Base-by-base conservation (phyloP, 1,140 invertebrate genomes). In the Sminthurinus signatus region DNA sequence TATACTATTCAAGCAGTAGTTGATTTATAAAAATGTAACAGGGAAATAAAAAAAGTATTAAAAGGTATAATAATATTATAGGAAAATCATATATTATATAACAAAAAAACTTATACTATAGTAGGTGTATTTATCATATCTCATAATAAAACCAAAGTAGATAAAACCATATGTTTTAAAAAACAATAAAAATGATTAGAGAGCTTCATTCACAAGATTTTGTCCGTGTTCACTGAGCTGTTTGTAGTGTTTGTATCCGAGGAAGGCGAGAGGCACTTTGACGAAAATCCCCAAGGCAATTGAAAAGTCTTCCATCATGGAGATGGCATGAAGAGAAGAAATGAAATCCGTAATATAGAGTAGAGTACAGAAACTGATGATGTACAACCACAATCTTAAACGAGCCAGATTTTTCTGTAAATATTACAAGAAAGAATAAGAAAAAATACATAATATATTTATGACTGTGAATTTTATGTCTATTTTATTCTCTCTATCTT, bases 281-380 rank as follows among this genome's bases (percentile, higher is more conserved):
- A 54, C 17, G 25, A 54, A 31, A n/a, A 31, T 54, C 17, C 51
- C 51, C 12, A 54, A 4, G 5, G 23, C 19, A 4, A 54, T 27
- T 3, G 51, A 54, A 4, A 28, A 12, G 29, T 54, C 51, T 19
- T 54, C 51, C 8, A 54, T 12, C 12, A 54, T 28, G 5, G 25
- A 14, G 8, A 27, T 28, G 28, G 28, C 51, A 31, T 54, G 51
- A 25, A 54, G 12, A 8, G 51, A 8, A 23, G 51, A 54, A 4
- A 54, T 27, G 51, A 54, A 54, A 23, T 54, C 51, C 4, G 12
- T 25, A 31, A 54, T 31, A 23, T 54, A 54, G 5, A 54, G 51
- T 28, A 28, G 4, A 12, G 12, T 25, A 19, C 25, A 54, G 4
- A 54, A 8, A 8, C 12, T 23, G 4, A 3, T 23, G 3, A 54